Evolutionary conservation across 2,888 invertebrate species (phyloP), one percentile per base, ranked within the genome.

Genomic region (Parnassius mnemosyne): DNA sequence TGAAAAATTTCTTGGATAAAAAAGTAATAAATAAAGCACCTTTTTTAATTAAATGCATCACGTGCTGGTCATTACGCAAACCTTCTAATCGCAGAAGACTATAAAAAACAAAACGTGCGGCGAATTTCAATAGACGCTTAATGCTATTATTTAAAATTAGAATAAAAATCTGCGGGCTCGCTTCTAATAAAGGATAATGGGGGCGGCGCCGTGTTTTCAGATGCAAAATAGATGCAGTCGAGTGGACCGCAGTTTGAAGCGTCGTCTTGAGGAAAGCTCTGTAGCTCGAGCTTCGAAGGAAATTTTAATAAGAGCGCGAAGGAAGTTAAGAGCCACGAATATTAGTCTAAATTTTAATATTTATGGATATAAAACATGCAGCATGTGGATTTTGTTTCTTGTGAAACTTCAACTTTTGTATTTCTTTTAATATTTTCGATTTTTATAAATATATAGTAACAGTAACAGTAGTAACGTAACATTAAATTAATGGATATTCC

Each of bases 141-240:
- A 56, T 50, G 65, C 61, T 54, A 68, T 69, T 71, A 71, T 74
- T 74, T 71, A 63, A 75, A 79, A 79, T 82, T 79, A 77, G 72
- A 77, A 76, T 73, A 78, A 80, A 78, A 75, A 73, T 69, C 72
- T 68, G 65, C 67, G 69, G 69, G 71, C 67, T 72, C 66, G 73
- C 72, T 76, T 75, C 76, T 72, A 73, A 78, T 79, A 79, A 78
- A 73, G 69, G 69, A 71, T 71, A 71, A 75, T 72, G 71, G 72
- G 64, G 59, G 57, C 65, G 68, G 61, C 66, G 69, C 68, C 69
- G 70, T 68, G 65, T 70, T 69, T 75, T 75, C 68, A 60, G 69
- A 79, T 80, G 77, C 78, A 80, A 81, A 79, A 77, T 74, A 72
- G 71, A 73, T 81, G 76, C 78, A 78, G 71, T 75, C 74, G 74